A percentile compares a stretch with the other conserved stretches of the same genome.
Conservation (phyloP, 2,113 vertebrate genomes). For the Glareola pratincola region DNA sequence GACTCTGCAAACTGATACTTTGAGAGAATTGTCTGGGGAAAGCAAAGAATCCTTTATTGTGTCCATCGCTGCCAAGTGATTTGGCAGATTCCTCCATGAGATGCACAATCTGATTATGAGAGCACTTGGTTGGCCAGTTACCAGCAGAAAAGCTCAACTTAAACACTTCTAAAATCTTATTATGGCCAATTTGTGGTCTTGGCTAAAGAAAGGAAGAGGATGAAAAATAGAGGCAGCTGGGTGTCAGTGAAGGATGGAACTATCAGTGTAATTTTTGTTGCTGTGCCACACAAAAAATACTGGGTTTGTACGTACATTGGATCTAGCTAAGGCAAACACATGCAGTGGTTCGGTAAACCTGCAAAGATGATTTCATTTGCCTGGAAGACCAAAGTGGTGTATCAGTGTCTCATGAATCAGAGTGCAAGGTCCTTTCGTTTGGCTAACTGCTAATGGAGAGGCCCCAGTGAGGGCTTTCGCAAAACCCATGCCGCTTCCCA, state of each 20-base stretch:
- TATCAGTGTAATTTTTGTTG: background rate
- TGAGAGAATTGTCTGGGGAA: background rate
- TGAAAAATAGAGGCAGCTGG: conserved; percentile 16
- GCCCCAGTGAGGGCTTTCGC: background rate
- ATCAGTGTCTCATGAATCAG: background rate
- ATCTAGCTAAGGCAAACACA: background rate
- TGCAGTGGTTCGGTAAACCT: background rate
- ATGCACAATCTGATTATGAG: background rate
- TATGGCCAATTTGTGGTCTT: conserved; percentile 32
- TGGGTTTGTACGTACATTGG: rapidly evolving
- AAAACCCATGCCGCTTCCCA: background rate
- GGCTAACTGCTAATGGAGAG: background rate
- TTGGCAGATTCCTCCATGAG: conserved; percentile 25
- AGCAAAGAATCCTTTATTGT: conserved; percentile 9
- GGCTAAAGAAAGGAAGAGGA: background rate
- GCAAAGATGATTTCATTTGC: background rate
- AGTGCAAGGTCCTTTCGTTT: background rate
- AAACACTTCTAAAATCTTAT: conserved; percentile 28
- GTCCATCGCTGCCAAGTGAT: background rate
- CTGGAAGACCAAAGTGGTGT: background rate
- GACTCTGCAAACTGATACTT: conserved; percentile 32
- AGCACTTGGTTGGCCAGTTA: conserved; percentile 1
- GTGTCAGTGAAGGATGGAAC: background rate
- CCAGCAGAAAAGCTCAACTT: conserved; percentile 34
- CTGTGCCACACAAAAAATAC: background rate